Conservation (phyloP, 1,140 invertebrate species). For the Helicoverpa zea region DNA sequence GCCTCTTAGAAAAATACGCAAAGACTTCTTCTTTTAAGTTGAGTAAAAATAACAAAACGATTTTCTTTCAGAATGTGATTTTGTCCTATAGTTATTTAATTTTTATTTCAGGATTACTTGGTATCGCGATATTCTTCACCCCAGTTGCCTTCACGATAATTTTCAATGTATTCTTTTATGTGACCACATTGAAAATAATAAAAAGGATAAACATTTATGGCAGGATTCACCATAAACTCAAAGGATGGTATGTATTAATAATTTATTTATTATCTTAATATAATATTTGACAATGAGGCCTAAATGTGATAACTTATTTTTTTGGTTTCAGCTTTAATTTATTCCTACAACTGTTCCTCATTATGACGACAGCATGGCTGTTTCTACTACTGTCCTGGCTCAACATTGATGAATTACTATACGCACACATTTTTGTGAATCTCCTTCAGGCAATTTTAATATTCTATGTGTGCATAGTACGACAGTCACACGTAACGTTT, state of each 20-base stretch:
- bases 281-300: too few relatives aligned
- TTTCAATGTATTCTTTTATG: slow-evolving; percentile 92
- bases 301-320: not conserved
- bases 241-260: slow-evolving; percentile 90
- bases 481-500: slow-evolving; percentile 92
- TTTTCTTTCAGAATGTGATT: not conserved
- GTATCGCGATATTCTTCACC: slow-evolving; percentile 93
- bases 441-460: slow-evolving; percentile 91
- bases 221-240: slow-evolving; percentile 94
- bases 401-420: slow-evolving; percentile 90
- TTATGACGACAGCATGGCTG: slow-evolving; percentile 92
- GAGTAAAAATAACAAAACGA: not conserved
- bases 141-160: slow-evolving; percentile 92
- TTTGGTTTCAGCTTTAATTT: slow-evolving; percentile 90
- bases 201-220: slow-evolving; percentile 93
- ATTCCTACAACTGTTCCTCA: slow-evolving; percentile 91
- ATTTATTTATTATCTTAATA: too few relatives aligned
- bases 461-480: slow-evolving; percentile 91
- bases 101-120: slow-evolving; percentile 90
- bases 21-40: too few relatives aligned
- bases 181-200: slow-evolving; percentile 92
- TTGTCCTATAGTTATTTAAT: not conserved
- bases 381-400: slow-evolving; percentile 92
- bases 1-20: too few relatives aligned
- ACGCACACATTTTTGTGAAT: slow-evolving; percentile 92